Evolutionary conservation across 2,888 invertebrate genomes (phyloP), one percentile per base, ranked within the genome.

Genomic region (Abrostola tripartita): DNA sequence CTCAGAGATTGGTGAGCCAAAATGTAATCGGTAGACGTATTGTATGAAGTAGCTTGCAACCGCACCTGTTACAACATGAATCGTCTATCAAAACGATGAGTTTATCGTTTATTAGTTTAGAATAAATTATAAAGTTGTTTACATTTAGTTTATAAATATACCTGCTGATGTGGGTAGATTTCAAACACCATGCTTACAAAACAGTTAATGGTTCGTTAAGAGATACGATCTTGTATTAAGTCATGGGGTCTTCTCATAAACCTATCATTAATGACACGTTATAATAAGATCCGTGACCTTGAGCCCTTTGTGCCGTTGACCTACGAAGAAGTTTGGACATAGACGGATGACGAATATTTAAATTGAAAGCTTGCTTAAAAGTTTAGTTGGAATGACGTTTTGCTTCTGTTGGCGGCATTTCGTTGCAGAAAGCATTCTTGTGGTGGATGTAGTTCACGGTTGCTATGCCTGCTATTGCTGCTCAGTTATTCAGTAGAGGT

Each of bases 91-190:
- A 41, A 64, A 49, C 44, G 24, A 77, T 71, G 56, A 65, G 47
- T 70, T 69, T 65, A 69, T 61, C 58, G 59, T 52, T 64, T 65
- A 72, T 63, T 72, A 62, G 63, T 60, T 64, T 56, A 63, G 66
- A 75, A 75, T 69, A 60, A 49, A 68, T 76, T 76, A 71, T 66
- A 50, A 62, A 71, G 65, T 64, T 47, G 64, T 74, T 71, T 74
- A 63, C 47, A 66, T 70, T 65, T 55, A 62, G 40, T 62, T 62
- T 60, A 60, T 53, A 68, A 62, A 60, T 57, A 50, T 52, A 60
- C 24, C 24, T 24, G 24, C 4, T 8, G 36, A 68, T 65, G 71
- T 68, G 53, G 61, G 60, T 54, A 68, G 59, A 58, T 51, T 42
- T 58, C 51, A 36, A 70, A 52, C 49, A 12, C 53, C 40, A 57